Evolutionary conservation across 2,797 vertebrate genomes (phyloP), one percentile per base, ranked within the genome.

Genomic region (Paratrypauchen microcephalus): DNA sequence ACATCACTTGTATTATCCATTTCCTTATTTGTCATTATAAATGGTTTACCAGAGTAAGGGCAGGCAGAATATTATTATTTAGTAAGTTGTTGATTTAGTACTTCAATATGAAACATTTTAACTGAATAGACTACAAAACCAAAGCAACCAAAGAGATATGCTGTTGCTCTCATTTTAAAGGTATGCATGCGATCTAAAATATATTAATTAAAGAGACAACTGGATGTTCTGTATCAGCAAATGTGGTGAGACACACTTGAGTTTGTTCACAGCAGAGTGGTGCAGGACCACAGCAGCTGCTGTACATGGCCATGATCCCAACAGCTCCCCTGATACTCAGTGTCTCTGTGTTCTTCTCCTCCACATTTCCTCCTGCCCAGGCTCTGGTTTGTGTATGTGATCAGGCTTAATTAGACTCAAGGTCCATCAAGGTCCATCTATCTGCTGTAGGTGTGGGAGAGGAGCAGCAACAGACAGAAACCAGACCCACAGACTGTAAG

Each of bases 261-360:
- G 52, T 72, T 63, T 6, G 70, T 56, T 80, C 81, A 75, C 81
- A 0, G 71, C 6, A 78, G 83, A 88, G 71, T 73, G 0, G 68
- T 45, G 73, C 79, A 57, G 30, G 50, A 26, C 72, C 65, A 59
- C 86, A 72, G 85, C 91, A 92, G 92, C 92, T 93, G 92, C 84
- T 74, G 70, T 77, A 87, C 73, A 15, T 2, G 36, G 87, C 88
- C 91, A 92, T 91, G 82, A 87, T 91, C 73, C 80, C 83, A 79
- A 88, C 62, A 36, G 72, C 79, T 91, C 87, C 87, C 89, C 71
- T 70, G 83, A 84, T 56, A 68, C 57, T 18, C 6, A 5, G 7
- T 60, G 58, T 36, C 28, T 62, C 28, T 13, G 56, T 61, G 47
- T 72, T 79, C 74, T 72, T 70, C 84, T 86, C 78, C 76, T 81